Conservation (phyloP, 64 coral and sea anemone species). For the Hydrozoanthus tunicans region DNA sequence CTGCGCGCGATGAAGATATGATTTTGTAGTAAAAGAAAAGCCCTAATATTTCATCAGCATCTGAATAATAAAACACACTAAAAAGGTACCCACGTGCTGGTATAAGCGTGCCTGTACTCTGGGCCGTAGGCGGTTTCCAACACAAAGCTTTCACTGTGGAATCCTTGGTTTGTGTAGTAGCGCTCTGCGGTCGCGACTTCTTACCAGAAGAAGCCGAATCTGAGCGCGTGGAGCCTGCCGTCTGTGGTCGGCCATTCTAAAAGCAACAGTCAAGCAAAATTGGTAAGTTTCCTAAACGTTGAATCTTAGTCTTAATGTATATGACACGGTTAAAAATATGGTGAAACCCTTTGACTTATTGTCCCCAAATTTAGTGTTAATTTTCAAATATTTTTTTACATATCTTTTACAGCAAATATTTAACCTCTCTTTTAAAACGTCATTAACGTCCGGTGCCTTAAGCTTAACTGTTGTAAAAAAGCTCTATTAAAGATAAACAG, state of each 20-base stretch:
- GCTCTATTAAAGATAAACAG: no score
- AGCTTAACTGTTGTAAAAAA: no score
- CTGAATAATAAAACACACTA: background rate
- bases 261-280: background rate
- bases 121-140: constrained; percentile 85
- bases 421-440: no score
- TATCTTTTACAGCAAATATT: no score
- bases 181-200: constrained; percentile 81
- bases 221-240: constrained; percentile 56
- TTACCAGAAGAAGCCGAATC: constrained; percentile 40
- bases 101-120: constrained; percentile 71
- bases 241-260: constrained; percentile 68
- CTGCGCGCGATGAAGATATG: constrained; percentile 61
- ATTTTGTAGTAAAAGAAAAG: constrained; percentile 48
- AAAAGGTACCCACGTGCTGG: constrained; percentile 74
- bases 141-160: constrained; percentile 80
- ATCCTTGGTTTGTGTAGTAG: constrained; percentile 73
- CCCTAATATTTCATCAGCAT: no score
- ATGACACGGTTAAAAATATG: no score
- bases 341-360: no score
- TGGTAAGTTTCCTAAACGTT: background rate
- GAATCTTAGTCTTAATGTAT: no score
- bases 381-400: no score
- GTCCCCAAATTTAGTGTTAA: no score
- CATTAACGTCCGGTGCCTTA: no score